These are phyloP conservation scores for Ridgeia piscesae DNA, from an alignment of 1,140 invertebrate species.

Conservation along the genomic window DNA sequence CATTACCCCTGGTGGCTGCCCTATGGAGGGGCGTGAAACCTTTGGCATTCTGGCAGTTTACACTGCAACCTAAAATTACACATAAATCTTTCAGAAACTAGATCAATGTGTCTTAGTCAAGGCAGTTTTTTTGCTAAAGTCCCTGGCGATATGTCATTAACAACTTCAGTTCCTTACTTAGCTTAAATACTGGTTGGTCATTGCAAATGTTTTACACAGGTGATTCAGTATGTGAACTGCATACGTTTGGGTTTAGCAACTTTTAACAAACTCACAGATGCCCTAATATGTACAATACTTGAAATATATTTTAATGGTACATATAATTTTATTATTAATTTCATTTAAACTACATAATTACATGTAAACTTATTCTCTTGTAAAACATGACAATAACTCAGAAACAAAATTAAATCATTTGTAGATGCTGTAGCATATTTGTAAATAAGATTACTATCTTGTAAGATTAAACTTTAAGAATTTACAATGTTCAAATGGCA, in stretches of 20 bases:
- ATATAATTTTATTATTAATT: too few relatives aligned
- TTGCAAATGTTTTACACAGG: background rate
- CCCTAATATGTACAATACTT: background rate
- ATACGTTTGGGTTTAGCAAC: background rate
- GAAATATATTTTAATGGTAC: background rate
- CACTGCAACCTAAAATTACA: constrained; percentile 39
- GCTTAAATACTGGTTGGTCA: background rate
- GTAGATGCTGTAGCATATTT: too few relatives aligned
- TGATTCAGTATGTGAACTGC: background rate
- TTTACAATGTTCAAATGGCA: too few relatives aligned
- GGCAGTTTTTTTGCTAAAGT: background rate
- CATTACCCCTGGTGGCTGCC: constrained; percentile 43
- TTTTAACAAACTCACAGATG: background rate
- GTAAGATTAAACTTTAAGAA: too few relatives aligned
- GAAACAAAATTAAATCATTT: too few relatives aligned
- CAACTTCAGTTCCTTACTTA: background rate
- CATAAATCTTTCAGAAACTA: constrained; percentile 35
- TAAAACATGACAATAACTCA: too few relatives aligned
- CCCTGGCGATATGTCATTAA: background rate
- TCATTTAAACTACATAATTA: too few relatives aligned
- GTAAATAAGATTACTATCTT: too few relatives aligned
- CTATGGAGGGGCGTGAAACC: constrained; percentile 46
- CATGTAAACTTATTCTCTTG: too few relatives aligned
- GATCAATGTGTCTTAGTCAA: background rate
- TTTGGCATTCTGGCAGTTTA: constrained; percentile 39